phyloP scores from a whole-genome alignment of 2,888 invertebrate genomes.

The Cordilura impudica region DNA sequence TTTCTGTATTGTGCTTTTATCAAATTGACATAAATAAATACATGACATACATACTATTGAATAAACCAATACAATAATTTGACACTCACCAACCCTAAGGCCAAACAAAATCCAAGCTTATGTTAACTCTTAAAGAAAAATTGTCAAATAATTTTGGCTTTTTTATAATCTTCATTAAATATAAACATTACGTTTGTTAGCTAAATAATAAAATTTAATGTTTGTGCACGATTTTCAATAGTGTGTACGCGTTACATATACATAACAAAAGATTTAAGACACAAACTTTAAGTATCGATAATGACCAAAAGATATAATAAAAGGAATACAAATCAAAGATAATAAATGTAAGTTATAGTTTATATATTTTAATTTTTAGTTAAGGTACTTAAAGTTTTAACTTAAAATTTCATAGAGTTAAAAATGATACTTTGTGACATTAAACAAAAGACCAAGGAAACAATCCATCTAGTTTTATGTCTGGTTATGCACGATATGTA shows the following conservation, averaged over 20 bases:
- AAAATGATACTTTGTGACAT: too few relatives aligned
- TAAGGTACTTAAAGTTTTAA: too few relatives aligned
- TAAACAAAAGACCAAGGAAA: too few relatives aligned
- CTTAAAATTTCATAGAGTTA: too few relatives aligned
- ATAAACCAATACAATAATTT: constrained; percentile 8
- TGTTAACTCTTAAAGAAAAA: not conserved
- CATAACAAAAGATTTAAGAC: constrained; percentile 31
- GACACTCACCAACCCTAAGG: constrained; percentile 24
- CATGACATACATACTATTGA: not conserved
- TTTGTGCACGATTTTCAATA: not conserved
- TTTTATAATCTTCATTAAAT: not conserved
- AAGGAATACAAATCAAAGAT: too few relatives aligned
- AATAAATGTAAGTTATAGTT: too few relatives aligned
- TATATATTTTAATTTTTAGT: too few relatives aligned
- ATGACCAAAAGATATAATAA: too few relatives aligned
- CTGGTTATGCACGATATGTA: too few relatives aligned
- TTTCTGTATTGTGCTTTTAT: not conserved
- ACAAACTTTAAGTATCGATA: too few relatives aligned
- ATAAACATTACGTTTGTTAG: not conserved
- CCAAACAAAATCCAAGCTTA: not conserved
- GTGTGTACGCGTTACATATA: not conserved
- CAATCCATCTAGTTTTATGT: too few relatives aligned
- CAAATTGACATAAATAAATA: constrained; percentile 34
- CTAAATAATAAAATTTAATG: not conserved
- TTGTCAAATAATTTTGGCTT: not conserved